Evolutionary conservation across 2,797 vertebrate species (phyloP), one percentile per base, ranked within the genome.

Genomic region (Manis pentadactyla): DNA sequence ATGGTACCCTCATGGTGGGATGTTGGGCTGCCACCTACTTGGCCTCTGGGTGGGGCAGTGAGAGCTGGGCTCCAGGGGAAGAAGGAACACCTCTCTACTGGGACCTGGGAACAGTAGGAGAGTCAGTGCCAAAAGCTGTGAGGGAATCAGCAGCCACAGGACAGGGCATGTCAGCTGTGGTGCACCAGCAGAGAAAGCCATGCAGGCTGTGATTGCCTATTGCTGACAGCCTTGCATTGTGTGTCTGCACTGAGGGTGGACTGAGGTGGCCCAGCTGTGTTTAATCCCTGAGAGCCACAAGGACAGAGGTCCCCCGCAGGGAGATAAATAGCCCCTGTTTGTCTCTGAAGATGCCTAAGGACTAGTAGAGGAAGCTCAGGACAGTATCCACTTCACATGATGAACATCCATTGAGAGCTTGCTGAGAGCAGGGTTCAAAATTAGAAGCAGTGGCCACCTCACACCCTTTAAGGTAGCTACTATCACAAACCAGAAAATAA

Each of bases 191-290:
- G 61, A 59, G 68, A 73, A 39, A 93, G 51, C 64, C 39, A 23
- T 9, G 14, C n/a, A 46, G 34, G 27, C 31, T 0, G 0, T 21
- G 59, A 31, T 15, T 29, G 34, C n/a, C 78, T 0, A 0, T 7
- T 29, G 53, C 21, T 6, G 49, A 92, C 59, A 57, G 34, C 29
- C 10, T 11, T 1, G 18, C 2, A 0, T 31, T 17, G 1, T 1
- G n/a, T 37, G 4, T 11, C 46, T 37, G 66, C 74, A 12, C 34
- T 42, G 63, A 55, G 19, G 29, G 37, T 59, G 25, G 27, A 42
- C 17, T 3, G 46, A 92, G 51, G 57, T 37, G 19, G 34, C 34
- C 53, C 18, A 29, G 59, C 51, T 82, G 12, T 89, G 42, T 69
- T 25, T 73, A 23, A 83, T 37, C 51, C 21, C 34, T 4, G 4